phyloP scores from a whole-genome alignment of 2,797 vertebrate species.

The Hipposideros larvatus region DNA sequence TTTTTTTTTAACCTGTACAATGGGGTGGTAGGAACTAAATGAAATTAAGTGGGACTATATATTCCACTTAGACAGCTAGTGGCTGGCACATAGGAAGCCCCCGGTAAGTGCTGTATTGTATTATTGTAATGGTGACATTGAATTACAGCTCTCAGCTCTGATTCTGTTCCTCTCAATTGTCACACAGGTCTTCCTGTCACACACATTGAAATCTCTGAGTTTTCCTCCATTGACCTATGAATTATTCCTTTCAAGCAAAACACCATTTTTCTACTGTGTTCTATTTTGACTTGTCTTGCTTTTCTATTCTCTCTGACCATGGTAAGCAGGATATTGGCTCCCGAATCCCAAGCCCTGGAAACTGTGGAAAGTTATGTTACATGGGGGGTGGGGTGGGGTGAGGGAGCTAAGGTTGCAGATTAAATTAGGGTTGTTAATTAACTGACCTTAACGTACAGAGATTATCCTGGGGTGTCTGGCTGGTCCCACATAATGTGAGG shows the following conservation, averaged over 20 bases:
- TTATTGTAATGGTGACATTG: neutral
- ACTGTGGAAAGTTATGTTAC: accelerated
- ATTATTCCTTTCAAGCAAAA: neutral
- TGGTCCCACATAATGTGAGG: accelerated
- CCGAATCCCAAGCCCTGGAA: accelerated
- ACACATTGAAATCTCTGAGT: neutral
- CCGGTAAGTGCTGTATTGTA: neutral
- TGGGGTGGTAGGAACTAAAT: neutral
- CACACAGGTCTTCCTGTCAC: neutral
- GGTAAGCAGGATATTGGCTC: accelerated
- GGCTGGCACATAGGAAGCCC: neutral
- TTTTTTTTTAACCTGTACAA: neutral
- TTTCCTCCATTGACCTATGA: neutral
- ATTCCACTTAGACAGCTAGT: accelerated
- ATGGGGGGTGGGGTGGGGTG: too few species aligned
- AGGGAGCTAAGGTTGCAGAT: neutral
- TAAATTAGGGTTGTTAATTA: too few species aligned
- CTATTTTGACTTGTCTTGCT: neutral
- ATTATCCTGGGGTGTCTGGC: accelerated
- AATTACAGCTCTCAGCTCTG: too few species aligned
- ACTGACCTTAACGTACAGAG: neutral
- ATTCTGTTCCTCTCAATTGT: accelerated
- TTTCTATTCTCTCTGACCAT: neutral
- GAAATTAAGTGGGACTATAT: neutral
- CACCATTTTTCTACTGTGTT: accelerated